Conservation (phyloP, 2,888 invertebrate genomes). For the Brenthis ino region DNA sequence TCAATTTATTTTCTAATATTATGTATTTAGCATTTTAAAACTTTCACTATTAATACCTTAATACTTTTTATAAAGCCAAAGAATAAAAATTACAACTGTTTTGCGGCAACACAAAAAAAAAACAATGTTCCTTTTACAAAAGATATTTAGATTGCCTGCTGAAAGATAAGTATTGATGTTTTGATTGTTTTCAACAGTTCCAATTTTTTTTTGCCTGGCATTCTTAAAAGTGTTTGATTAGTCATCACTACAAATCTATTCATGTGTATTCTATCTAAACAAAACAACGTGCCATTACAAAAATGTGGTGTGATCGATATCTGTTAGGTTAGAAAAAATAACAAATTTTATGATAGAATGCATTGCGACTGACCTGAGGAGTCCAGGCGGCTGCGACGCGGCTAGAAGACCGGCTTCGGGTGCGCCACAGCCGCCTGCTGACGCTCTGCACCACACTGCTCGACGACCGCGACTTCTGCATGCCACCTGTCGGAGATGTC, state of each 20-base stretch:
- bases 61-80: slow-evolving; percentile 1
- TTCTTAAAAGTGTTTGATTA: slow-evolving; percentile 14
- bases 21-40: too few relatives aligned
- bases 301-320: not conserved
- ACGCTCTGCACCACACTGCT: slow-evolving; percentile 93
- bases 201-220: slow-evolving; percentile 20
- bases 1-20: too few relatives aligned
- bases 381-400: slow-evolving; percentile 88
- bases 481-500: slow-evolving; percentile 83
- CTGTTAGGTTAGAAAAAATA: not conserved
- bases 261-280: slow-evolving; percentile 20
- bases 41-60: not conserved
- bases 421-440: slow-evolving; percentile 92
- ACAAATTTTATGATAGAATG: slow-evolving; percentile 41
- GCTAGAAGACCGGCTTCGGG: slow-evolving; percentile 91
- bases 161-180: slow-evolving; percentile 26
- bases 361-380: slow-evolving; percentile 88
- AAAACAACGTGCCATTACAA: slow-evolving; percentile 18
- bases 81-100: slow-evolving; percentile 10
- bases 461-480: slow-evolving; percentile 95
- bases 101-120: slow-evolving; percentile 2
- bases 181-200: slow-evolving; percentile 20
- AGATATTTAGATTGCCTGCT: slow-evolving; percentile 23
- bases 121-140: slow-evolving; percentile 5
- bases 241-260: slow-evolving; percentile 22